Base-by-base conservation (phyloP, 2,113 vertebrate genomes). In the Cheirogaleus medius region DNA sequence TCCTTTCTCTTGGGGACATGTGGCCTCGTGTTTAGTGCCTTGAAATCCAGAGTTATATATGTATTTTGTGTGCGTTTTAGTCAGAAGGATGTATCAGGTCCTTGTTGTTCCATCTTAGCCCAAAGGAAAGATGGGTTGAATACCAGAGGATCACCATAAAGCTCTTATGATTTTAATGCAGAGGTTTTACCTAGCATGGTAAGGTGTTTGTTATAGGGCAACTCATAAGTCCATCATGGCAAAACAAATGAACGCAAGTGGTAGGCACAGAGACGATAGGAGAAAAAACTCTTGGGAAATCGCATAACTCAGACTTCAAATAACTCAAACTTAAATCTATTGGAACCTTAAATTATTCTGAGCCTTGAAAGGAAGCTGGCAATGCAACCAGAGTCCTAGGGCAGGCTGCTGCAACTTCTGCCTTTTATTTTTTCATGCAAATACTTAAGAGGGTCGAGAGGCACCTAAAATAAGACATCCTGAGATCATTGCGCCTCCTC, bases 221-320 rank as follows among this genome's bases (percentile, higher is more conserved):
- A 6, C 17, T 74, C 34, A 5, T 34, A 74, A 58, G 14, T 23
- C 12, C 18, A 58, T 34, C 29, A 4, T 60, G 37, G 5, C 12
- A 27, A 27, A 44, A 1, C 9, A 15, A 52, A 21, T 3, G 27
- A 34, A 34, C 0, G 10, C 1, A 14, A 58, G 52, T 12, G 13
- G 6, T 1, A 34, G n/a, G 60, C n/a, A 32, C 7, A 76, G 29
- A 44, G 17, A 6, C 15, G 68, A 32, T 2, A 0, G 14, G 68
- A 18, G 58, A 21, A 81, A 81, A 58, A 81, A 8, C 54, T 56
- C 54, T 56, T 56, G 54, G 20, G 54, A 20, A 56, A 56, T 56
- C 20, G 20, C 6, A 56, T 21, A 56, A 21, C 20, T 56, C 54
- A 56, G 20, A 21, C 18, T 20, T 56, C 54, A 56, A 56, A 56